These are phyloP conservation scores for Trissolcus japonicus DNA, from an alignment of 2,888 invertebrate genomes.

Conservation along the genomic window DNA sequence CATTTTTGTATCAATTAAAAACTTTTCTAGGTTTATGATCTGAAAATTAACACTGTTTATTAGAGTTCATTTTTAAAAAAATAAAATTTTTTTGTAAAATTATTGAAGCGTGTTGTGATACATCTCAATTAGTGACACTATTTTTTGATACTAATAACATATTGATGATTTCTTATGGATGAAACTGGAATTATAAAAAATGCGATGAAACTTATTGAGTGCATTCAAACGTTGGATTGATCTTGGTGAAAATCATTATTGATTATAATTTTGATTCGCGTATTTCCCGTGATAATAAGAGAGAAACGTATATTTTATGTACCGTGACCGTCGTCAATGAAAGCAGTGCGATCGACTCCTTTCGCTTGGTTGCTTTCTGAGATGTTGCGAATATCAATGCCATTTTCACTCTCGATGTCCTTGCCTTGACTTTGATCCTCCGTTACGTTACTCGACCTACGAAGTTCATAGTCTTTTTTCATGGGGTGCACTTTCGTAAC, in stretches of 20 bases:
- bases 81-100: not conserved
- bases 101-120: too few relatives aligned
- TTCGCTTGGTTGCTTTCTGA: constrained; percentile 51
- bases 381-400: constrained; percentile 49
- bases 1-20: not conserved
- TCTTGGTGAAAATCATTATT: constrained; percentile 44
- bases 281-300: constrained; percentile 44
- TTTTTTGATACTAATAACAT: too few relatives aligned
- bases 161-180: constrained; percentile 15
- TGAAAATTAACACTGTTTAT: not conserved
- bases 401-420: constrained; percentile 55
- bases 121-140: too few relatives aligned
- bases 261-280: constrained; percentile 29
- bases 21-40: not conserved
- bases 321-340: constrained; percentile 59
- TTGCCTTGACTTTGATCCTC: constrained; percentile 48
- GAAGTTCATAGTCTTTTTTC: constrained; percentile 47
- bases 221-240: constrained; percentile 24
- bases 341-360: constrained; percentile 55
- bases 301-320: constrained; percentile 57
- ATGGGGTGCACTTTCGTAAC: constrained; percentile 60
- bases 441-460: constrained; percentile 37
- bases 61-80: not conserved
- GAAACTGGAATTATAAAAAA: too few relatives aligned
- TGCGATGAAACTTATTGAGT: constrained; percentile 1